Evolutionary conservation across 2,797 vertebrate species (phyloP).

Genomic region (Macropodus opercularis): DNA sequence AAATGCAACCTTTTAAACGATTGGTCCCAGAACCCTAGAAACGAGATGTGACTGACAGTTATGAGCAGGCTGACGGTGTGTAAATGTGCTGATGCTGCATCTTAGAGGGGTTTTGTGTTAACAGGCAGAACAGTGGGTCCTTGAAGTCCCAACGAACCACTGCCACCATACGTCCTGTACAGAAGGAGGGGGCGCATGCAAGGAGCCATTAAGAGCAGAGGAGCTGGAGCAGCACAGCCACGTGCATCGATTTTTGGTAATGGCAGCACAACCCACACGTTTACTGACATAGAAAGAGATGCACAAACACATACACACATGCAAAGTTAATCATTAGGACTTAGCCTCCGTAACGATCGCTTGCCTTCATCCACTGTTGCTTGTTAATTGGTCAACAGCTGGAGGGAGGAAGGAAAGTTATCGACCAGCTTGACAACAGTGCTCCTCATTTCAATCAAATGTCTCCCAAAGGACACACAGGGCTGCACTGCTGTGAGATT

Average conservation of each 20-base stretch:
- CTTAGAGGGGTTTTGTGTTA: constrained; percentile 8
- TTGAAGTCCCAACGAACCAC: background rate
- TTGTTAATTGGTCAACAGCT: constrained; percentile 47
- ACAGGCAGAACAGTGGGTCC: background rate
- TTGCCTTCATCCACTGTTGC: constrained; percentile 36
- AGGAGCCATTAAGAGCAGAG: background rate
- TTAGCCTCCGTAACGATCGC: constrained; percentile 44
- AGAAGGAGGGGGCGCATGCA: background rate
- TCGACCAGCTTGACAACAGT: constrained; percentile 30
- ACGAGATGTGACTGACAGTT: background rate
- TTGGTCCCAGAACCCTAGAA: constrained; percentile 24
- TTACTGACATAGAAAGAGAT: constrained; percentile 6
- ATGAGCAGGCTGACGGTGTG: background rate
- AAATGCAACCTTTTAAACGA: background rate
- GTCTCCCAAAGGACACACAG: background rate
- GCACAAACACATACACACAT: constrained; percentile 13
- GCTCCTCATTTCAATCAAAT: constrained; percentile 9
- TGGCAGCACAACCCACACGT: constrained; percentile 20
- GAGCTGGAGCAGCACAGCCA: background rate
- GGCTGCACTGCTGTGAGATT: background rate
- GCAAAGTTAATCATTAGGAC: constrained; percentile 24
- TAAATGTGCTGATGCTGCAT: constrained; percentile 16
- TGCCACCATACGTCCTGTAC: background rate
- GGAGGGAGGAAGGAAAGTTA: constrained; percentile 29
- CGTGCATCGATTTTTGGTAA: constrained; percentile 28